Evolutionary conservation across 1,140 invertebrate genomes (phyloP), one percentile per base, ranked within the genome.

Genomic region (Pomphorhynchus laevis): DNA sequence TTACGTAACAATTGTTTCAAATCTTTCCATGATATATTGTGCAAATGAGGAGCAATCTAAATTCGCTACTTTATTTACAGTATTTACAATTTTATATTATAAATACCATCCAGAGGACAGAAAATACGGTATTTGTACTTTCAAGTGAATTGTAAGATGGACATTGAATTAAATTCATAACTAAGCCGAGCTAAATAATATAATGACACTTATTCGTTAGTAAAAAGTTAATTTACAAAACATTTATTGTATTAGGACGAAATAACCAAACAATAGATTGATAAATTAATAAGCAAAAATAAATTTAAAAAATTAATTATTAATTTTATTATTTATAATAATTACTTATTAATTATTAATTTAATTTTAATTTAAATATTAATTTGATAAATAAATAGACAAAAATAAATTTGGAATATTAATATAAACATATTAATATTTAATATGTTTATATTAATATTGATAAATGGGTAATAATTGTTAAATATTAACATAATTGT

Each of bases 1-100:
- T 95, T 95, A 42, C 86, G 66, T 41, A 98, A 58, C 43, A 89
- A 91, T 62, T 95, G 84, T 51, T 98, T 98, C 11, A 98, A 60
- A 59, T 95, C 89, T 61, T 98, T 98, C 49, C 98, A 91, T 69
- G 89, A 86, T 41, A 98, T 82, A 27, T 84, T 86, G 53, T 93
- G 80, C 0, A 98, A 82, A 53, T 75, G 79, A 45, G 67, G 65
- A 1, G 89, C 77, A 31, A 89, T 70, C 72, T 76, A 46, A 5
- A 45, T 55, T 24, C 16, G 23, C 20, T 18, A 23, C 5, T 12
- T 6, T 34, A 39, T 33, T 17, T 9, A 29, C n/a, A 9, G n/a
- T 9, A n/a, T 9, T 29, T 29, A 29, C 27, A 29, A 9, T 29
- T 29, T n/a, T 9, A n/a, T 29, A 9, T 29, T 29, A 55, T 44